A percentile compares a stretch with the other conserved stretches of the same genome.
These are phyloP conservation scores for Leptobrachium ailaonicum DNA, from an alignment of 2,113 vertebrate genomes.

Conservation along the genomic window DNA sequence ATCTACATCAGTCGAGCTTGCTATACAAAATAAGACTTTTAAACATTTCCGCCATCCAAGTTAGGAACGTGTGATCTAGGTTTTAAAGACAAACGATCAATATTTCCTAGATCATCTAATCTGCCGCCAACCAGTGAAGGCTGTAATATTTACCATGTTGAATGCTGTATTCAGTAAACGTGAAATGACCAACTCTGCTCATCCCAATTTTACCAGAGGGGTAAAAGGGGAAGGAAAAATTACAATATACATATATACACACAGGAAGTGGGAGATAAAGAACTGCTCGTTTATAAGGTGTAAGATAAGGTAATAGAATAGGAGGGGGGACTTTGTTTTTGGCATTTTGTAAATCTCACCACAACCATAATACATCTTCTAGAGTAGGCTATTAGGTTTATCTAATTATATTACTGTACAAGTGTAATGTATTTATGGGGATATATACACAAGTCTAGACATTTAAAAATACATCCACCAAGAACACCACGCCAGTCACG, in stretches of 20 bases:
- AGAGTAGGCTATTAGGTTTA: neutral
- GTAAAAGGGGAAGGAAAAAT: slow-evolving; percentile 66
- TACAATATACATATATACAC: neutral
- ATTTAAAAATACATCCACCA: slow-evolving; percentile 54
- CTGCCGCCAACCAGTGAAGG: slow-evolving; percentile 65
- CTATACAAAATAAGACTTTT: neutral
- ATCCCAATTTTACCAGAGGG: slow-evolving; percentile 67
- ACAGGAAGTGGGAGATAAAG: slow-evolving; percentile 85
- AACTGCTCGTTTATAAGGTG: slow-evolving; percentile 65
- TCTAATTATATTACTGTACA: slow-evolving; percentile 1
- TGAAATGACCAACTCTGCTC: slow-evolving; percentile 62
- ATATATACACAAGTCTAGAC: neutral
- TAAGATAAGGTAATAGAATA: slow-evolving; percentile 47
- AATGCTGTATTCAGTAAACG: slow-evolving; percentile 58
- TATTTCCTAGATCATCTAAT: slow-evolving; percentile 52
- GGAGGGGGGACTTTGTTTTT: slow-evolving; percentile 55
- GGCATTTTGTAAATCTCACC: slow-evolving; percentile 74
- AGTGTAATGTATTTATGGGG: neutral
- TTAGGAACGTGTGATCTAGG: neutral
- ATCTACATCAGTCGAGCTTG: neutral
- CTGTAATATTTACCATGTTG: slow-evolving; percentile 50
- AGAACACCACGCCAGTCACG: slow-evolving; percentile 47
- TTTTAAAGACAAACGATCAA: neutral
- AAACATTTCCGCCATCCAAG: neutral
- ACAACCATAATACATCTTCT: slow-evolving; percentile 53